Evolutionary conservation across 2,113 vertebrate species (phyloP).

Genomic region (Clupea harengus): DNA sequence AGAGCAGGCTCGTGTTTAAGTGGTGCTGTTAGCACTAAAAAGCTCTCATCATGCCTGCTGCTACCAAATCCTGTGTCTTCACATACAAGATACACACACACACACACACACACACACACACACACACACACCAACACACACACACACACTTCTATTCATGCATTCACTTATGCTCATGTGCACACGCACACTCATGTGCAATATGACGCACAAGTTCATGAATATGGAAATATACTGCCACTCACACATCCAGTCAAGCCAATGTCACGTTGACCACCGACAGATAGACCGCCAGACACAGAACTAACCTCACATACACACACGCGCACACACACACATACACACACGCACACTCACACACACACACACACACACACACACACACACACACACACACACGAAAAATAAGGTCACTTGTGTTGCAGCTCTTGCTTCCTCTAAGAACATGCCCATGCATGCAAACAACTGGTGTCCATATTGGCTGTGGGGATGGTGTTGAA

Average conservation of each 20-base stretch:
- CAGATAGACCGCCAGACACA: background rate
- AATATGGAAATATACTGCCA: background rate
- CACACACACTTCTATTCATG: background rate
- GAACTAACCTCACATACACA: background rate
- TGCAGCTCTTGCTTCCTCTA: background rate
- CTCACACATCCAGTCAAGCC: background rate
- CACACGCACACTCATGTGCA: background rate
- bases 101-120: conserved; percentile 3
- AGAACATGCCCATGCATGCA: background rate
- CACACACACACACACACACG: background rate
- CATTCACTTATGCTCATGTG: background rate
- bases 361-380: background rate
- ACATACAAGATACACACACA: background rate
- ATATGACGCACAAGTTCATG: background rate
- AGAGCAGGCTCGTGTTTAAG: background rate
- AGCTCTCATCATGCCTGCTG: background rate
- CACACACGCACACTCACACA: no score
- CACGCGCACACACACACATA: background rate
- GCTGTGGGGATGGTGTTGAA: background rate
- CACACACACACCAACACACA: background rate
- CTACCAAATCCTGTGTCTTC: background rate
- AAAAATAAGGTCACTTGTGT: background rate
- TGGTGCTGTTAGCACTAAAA: conserved; percentile 1
- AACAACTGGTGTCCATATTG: conserved; percentile 3
- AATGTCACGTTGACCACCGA: background rate